These are phyloP conservation scores for Lepus europaeus DNA, from an alignment of 2,113 vertebrate species.

Conservation along the genomic window DNA sequence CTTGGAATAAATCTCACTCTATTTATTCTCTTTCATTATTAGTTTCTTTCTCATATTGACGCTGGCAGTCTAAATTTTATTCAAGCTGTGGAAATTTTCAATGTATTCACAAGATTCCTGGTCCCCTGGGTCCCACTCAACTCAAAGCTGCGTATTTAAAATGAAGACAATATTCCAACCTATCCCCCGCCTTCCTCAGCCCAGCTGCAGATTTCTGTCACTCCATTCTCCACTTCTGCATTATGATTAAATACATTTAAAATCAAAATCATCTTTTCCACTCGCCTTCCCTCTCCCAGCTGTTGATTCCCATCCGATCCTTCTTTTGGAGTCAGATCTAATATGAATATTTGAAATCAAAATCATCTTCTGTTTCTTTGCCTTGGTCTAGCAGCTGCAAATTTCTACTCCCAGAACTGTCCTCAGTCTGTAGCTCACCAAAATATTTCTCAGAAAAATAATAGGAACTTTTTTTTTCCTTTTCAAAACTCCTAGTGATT, in stretches of 20 bases:
- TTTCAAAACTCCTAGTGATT: slow-evolving; percentile 42
- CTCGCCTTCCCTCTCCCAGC: slow-evolving; percentile 83
- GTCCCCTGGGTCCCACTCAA: slow-evolving; percentile 12
- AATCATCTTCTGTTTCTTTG: slow-evolving; percentile 81
- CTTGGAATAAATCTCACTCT: slow-evolving; percentile 20
- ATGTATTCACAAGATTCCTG: slow-evolving; percentile 37
- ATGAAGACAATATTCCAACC: slow-evolving; percentile 60
- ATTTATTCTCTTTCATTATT: slow-evolving; percentile 14
- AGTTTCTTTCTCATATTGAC: background rate
- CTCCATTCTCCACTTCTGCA: slow-evolving; percentile 34
- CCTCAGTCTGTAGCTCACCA: slow-evolving; percentile 37
- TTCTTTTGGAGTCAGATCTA: slow-evolving; percentile 83
- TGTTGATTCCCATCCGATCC: slow-evolving; percentile 85
- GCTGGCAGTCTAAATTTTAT: slow-evolving; percentile 8
- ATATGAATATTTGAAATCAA: slow-evolving; percentile 81
- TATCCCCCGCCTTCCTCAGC: slow-evolving; percentile 54
- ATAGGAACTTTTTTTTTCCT: slow-evolving; percentile 63
- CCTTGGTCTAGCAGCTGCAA: slow-evolving; percentile 83
- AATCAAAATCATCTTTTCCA: slow-evolving; percentile 85
- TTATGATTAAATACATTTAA: slow-evolving; percentile 84
- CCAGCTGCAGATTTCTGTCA: slow-evolving; percentile 81
- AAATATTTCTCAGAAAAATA: slow-evolving; percentile 80
- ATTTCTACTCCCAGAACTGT: slow-evolving; percentile 74
- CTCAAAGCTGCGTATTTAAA: slow-evolving; percentile 58
- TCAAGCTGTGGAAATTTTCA: slow-evolving; percentile 59